Percentiles rank a stretch among this genome's conserved stretches.
These are phyloP conservation scores for Eumeta japonica DNA, from an alignment of 1,140 invertebrate genomes.

Conservation along the genomic window DNA sequence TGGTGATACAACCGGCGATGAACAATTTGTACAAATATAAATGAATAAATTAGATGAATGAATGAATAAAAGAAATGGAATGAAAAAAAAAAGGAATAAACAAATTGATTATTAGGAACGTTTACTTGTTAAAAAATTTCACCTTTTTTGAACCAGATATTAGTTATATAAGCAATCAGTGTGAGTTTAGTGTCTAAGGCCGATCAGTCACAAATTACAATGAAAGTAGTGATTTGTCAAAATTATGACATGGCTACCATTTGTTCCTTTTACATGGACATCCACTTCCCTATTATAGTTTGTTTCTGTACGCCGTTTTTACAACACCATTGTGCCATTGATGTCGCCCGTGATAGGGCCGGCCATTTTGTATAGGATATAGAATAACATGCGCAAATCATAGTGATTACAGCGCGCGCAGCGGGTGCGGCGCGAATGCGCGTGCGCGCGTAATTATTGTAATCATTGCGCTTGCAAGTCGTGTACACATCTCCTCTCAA, in stretches of 20 bases:
- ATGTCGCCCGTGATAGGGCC: conserved; percentile 34
- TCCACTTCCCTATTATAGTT: not conserved
- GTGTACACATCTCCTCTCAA: conserved; percentile 28
- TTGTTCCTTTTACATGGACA: not conserved
- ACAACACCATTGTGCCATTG: conserved; percentile 6
- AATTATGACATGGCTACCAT: not conserved
- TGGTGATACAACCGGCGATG: too few species aligned
- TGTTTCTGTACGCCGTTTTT: conserved; percentile 8
- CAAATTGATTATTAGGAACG: too few species aligned
- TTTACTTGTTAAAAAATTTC: too few species aligned
- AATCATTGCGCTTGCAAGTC: conserved; percentile 27
- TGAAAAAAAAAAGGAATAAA: too few species aligned
- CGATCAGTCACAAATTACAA: too few species aligned
- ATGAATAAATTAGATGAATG: too few species aligned
- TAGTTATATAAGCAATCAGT: too few species aligned
- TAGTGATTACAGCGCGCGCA: conserved; percentile 40
- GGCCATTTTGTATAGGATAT: conserved; percentile 38
- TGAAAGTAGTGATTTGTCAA: too few species aligned
- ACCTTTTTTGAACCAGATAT: too few species aligned
- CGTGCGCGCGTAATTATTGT: conserved; percentile 45
- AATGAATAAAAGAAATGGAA: too few species aligned
- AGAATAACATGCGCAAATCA: conserved; percentile 51
- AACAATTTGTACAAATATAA: too few species aligned
- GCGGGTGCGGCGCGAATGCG: conserved; percentile 27
- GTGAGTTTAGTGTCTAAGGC: too few species aligned